A percentile compares a stretch with the other conserved stretches of the same genome.
Conservation (phyloP, 92 coral and sea anemone species). For the Desmophyllum pertusum region DNA sequence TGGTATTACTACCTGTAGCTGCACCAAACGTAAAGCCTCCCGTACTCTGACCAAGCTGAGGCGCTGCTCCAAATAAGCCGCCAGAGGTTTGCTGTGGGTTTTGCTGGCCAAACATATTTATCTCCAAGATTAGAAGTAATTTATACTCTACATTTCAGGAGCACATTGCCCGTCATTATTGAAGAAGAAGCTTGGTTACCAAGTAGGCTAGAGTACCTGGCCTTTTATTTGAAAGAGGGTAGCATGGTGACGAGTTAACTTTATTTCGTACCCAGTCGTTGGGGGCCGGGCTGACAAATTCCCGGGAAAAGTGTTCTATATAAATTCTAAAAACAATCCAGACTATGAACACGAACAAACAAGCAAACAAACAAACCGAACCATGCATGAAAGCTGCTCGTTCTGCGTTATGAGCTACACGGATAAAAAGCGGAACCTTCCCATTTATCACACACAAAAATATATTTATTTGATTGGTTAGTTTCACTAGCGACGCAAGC, state of each 20-base stretch:
- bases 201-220: conserved; percentile 5
- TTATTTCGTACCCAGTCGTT: too few species aligned
- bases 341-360: too few species aligned
- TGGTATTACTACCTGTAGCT: not conserved
- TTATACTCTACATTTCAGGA: not conserved
- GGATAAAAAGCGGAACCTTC: too few species aligned
- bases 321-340: too few species aligned
- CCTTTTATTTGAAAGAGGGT: not conserved
- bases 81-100: conserved; percentile 37
- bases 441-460: too few species aligned
- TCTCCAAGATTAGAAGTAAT: not conserved
- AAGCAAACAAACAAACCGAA: too few species aligned
- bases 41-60: conserved; percentile 34
- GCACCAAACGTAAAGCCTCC: conserved; percentile 66
- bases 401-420: too few species aligned
- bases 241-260: not conserved
- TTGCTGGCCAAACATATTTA: conserved; percentile 40
- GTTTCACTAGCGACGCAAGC: too few species aligned
- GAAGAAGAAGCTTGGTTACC: conserved; percentile 16
- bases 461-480: too few species aligned
- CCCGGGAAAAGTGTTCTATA: too few species aligned
- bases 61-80: conserved; percentile 34
- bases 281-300: not conserved
- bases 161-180: conserved; percentile 7
- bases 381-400: too few species aligned